Conservation (phyloP, 2,888 invertebrate species). For the Zaprionus obscuricornis region DNA sequence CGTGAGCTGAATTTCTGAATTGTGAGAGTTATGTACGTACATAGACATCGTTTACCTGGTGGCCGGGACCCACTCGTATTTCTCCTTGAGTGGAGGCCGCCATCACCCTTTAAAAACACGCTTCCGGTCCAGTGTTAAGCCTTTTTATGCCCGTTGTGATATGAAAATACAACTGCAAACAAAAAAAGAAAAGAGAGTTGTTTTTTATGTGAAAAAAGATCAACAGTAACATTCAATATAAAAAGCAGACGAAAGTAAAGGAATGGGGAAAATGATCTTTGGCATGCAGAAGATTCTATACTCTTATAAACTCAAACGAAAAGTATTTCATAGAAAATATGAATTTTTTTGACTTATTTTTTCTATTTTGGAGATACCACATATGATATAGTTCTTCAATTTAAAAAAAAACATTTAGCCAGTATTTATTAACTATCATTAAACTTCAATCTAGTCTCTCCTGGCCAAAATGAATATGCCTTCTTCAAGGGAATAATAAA, state of each 20-base stretch:
- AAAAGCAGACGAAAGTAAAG: background rate
- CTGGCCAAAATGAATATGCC: too few relatives aligned
- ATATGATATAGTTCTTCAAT: too few relatives aligned
- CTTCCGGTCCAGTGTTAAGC: slow-evolving; percentile 84
- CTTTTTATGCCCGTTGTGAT: slow-evolving; percentile 82
- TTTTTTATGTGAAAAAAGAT: slow-evolving; percentile 23
- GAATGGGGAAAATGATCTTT: too few relatives aligned
- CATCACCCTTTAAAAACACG: slow-evolving; percentile 84
- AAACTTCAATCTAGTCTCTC: too few relatives aligned
- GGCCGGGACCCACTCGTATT: slow-evolving; percentile 90
- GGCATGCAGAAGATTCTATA: too few relatives aligned
- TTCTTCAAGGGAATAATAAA: too few relatives aligned
- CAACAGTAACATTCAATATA: slow-evolving; percentile 23
- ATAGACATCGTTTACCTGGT: slow-evolving; percentile 89
- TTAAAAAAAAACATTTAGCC: too few relatives aligned
- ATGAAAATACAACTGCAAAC: slow-evolving; percentile 80
- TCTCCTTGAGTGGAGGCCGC: slow-evolving; percentile 90
- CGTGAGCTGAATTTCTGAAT: slow-evolving; percentile 83
- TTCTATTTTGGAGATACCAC: too few relatives aligned
- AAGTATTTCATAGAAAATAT: too few relatives aligned
- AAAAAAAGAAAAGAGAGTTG: slow-evolving; percentile 26
- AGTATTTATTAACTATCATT: too few relatives aligned
- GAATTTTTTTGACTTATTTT: too few relatives aligned
- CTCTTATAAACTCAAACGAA: too few relatives aligned
- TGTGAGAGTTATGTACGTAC: slow-evolving; percentile 86